Evolutionary conservation across 2,888 invertebrate species (phyloP), one percentile per base, ranked within the genome.

Genomic region (Agonopterix subpropinquella): DNA sequence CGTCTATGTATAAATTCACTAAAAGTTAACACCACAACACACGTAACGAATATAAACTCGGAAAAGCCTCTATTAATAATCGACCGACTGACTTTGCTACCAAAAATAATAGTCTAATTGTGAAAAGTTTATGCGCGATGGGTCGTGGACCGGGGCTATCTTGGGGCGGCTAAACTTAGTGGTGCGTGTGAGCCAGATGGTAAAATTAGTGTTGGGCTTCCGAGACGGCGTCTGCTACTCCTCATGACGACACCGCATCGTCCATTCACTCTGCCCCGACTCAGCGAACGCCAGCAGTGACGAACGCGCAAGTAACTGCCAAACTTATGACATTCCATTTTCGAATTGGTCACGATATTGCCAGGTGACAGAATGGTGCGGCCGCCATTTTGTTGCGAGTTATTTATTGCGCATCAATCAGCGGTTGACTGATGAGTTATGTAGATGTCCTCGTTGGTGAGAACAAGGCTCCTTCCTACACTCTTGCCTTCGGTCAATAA

Each of bases 71-170:
- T 89, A 89, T 89, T 89, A 89, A 89, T 89, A 89, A 87, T 88
- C 89, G 89, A 85, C 88, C 88, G 89, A 88, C 89, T 87, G 89
- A 88, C 89, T 87, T 88, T 83, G 88, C 88, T 88, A 89, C 89
- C 89, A 87, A 89, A 89, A 89, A 89, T 89, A 89, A 89, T 89
- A 88, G 89, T 89, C 89, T 89, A 89, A 89, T 89, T 89, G 87
- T 87, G 89, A 89, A 87, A 88, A 88, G 88, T 88, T 88, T 87
- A 87, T 88, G 86, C 85, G 85, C 82, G 89, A 87, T 87, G 88
- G 88, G 83, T 87, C 87, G 88, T 84, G 88, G 88, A 88, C 86
- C 87, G 86, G 74, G 77, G 87, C 89, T 89, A 89, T 89, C 89
- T 89, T 86, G 87, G 85, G 86, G 87, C 84, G 82, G 88, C 89